Base-by-base conservation (phyloP, 2,797 vertebrate genomes). In the Calcarius lapponicus region DNA sequence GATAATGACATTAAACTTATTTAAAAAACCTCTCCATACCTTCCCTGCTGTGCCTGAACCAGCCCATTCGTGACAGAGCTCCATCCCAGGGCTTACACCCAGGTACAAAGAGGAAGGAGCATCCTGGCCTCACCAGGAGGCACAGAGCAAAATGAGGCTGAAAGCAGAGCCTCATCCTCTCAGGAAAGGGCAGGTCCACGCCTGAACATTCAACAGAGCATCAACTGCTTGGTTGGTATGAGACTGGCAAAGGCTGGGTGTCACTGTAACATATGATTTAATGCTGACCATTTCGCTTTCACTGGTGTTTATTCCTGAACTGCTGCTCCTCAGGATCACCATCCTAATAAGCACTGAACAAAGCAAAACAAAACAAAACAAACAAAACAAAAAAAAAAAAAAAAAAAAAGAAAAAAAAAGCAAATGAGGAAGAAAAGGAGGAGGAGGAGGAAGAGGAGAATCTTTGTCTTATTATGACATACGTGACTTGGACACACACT, bases 271-370 rank as follows among this genome's bases (percentile, higher is more conserved):
- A 70, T 24, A 40, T 51, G 74, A 92, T 43, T 67, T 76, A 51
- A 84, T 61, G 92, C 92, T 91, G 96, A 96, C 93, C 86, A 73
- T 93, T 90, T 67, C 17, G 19, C 95, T 96, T 92, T 82, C 74
- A 96, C 96, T 36, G 60, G 94, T 65, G 32, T 95, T 95, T 92
- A 96, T 94, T 98, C 97, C 97, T 96, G 96, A 97, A 95, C 92
- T 91, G 92, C 96, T 96, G 79, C 81, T 97, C 94, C 96, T 97
- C 96, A 96, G 92, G 95, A 95, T 94, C 96, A 96, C 96, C 97
- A 95, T 88, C 87, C 96, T 95, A 95, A 95, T 96, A 96, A 97
- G 96, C 90, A 96, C 82, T 95, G 97, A 98, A 96, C 94, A 96
- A 97, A 97, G 53, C 80, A 91, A 95, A 97, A 92, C 72, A 54